phyloP scores from a whole-genome alignment of 1,140 invertebrate genomes.

The Hyles euphorbiae region DNA sequence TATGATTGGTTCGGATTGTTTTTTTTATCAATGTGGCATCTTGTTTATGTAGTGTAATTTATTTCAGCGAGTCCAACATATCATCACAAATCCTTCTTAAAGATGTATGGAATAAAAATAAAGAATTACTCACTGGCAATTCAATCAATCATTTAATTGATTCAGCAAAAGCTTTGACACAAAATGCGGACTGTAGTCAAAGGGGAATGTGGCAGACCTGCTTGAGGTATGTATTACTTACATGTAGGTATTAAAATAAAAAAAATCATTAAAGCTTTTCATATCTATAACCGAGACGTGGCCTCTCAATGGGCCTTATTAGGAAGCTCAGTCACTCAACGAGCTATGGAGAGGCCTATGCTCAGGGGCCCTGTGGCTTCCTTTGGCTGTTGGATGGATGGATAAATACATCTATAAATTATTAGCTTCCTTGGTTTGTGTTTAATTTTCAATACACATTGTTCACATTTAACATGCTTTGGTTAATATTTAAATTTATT shows the following conservation, averaged over 20 bases:
- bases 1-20: background rate
- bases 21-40: background rate
- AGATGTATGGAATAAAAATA: conserved; percentile 36
- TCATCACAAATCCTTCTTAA: conserved; percentile 36
- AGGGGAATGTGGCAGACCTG: conserved; percentile 40
- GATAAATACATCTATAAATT: too few relatives aligned
- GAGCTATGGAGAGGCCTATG: too few relatives aligned
- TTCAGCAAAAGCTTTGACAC: conserved; percentile 26
- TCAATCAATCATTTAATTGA: conserved; percentile 27
- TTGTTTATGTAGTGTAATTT: background rate
- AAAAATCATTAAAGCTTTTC: too few relatives aligned
- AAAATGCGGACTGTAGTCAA: conserved; percentile 28
- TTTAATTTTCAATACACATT: too few relatives aligned
- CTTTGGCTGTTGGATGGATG: too few relatives aligned
- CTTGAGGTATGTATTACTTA: conserved; percentile 27
- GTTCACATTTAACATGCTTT: too few relatives aligned
- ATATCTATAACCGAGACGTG: too few relatives aligned
- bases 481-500: too few relatives aligned
- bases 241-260: background rate
- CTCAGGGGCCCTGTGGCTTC: too few relatives aligned
- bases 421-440: too few relatives aligned
- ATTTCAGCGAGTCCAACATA: conserved; percentile 42
- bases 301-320: too few relatives aligned
- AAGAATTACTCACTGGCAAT: conserved; percentile 22
- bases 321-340: too few relatives aligned